These are phyloP conservation scores for Drosophila carrolli DNA, from an alignment of 1,140 invertebrate species.

Conservation along the genomic window DNA sequence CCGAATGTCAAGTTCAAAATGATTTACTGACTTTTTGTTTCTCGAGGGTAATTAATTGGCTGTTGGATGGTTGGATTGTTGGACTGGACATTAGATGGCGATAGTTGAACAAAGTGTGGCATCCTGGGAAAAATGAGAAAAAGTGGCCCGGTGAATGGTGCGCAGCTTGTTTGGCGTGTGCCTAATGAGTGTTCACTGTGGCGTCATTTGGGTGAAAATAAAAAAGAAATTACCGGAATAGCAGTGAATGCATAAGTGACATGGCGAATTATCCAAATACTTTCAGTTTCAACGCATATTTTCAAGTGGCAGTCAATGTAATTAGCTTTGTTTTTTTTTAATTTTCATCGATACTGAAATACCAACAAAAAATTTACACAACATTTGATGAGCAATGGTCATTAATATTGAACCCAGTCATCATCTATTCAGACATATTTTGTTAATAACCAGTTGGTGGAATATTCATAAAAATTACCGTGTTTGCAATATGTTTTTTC, in stretches of 20 bases:
- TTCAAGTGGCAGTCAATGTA: too few species aligned
- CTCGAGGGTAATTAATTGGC: constrained; percentile 67
- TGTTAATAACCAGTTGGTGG: too few species aligned
- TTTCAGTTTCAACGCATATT: constrained; percentile 1
- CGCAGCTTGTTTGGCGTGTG: constrained; percentile 46
- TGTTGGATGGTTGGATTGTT: constrained; percentile 20
- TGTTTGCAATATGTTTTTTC: too few species aligned
- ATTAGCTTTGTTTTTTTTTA: too few species aligned
- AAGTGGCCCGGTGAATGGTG: constrained; percentile 31
- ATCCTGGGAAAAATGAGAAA: constrained; percentile 13
- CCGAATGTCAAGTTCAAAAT: constrained; percentile 81
- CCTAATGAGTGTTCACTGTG: constrained; percentile 42
- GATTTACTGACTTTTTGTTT: constrained; percentile 73
- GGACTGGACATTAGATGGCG: constrained; percentile 20
- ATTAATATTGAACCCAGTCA: too few species aligned
- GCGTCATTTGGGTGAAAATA: background rate
- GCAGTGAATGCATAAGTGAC: constrained; percentile 1
- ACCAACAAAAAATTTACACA: background rate
- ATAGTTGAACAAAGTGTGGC: constrained; percentile 30
- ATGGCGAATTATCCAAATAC: constrained; percentile 7
- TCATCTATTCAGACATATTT: too few species aligned
- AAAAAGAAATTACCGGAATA: constrained; percentile 1
- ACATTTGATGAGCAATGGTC: too few species aligned
- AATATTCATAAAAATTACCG: too few species aligned
- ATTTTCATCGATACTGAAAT: too few species aligned